Conservation (phyloP, 2,113 vertebrate genomes). For the Sebastes fasciatus region DNA sequence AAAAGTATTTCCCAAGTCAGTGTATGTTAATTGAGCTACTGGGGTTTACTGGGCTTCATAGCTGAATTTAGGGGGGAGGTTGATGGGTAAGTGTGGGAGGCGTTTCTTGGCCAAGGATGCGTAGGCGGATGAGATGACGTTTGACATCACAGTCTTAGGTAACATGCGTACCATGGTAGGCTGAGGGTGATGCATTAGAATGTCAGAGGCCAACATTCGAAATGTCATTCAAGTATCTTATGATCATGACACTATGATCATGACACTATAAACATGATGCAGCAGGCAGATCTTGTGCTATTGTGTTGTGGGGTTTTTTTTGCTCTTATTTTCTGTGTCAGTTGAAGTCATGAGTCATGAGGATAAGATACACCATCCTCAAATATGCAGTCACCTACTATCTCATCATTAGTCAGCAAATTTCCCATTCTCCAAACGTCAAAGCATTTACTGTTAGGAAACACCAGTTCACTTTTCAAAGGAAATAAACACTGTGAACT, state of each 20-base stretch:
- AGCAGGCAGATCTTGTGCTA: not conserved
- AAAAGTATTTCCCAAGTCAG: slow-evolving; percentile 42
- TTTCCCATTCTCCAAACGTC: not conserved
- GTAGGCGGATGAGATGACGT: slow-evolving; percentile 25
- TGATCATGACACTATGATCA: not conserved
- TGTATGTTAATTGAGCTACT: slow-evolving; percentile 56
- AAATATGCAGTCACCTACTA: not conserved
- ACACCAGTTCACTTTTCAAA: slow-evolving; percentile 22
- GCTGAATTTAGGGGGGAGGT: slow-evolving; percentile 8
- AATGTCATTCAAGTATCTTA: slow-evolving; percentile 28
- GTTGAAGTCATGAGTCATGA: not conserved
- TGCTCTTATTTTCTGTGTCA: not conserved
- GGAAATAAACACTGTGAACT: not conserved
- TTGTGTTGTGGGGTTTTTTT: not conserved
- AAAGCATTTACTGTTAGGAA: slow-evolving; percentile 14
- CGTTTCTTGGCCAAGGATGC: slow-evolving; percentile 25
- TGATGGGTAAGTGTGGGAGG: slow-evolving; percentile 60
- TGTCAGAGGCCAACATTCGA: slow-evolving; percentile 20
- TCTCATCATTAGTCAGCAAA: slow-evolving; percentile 32
- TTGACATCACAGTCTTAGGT: slow-evolving; percentile 22
- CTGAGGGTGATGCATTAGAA: not conserved
- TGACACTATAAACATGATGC: not conserved
- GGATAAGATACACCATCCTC: not conserved
- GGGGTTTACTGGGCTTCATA: slow-evolving; percentile 39
- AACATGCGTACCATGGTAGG: not conserved